Evolutionary conservation across 2,888 invertebrate species (phyloP).

Genomic region (Tinea trinotella): DNA sequence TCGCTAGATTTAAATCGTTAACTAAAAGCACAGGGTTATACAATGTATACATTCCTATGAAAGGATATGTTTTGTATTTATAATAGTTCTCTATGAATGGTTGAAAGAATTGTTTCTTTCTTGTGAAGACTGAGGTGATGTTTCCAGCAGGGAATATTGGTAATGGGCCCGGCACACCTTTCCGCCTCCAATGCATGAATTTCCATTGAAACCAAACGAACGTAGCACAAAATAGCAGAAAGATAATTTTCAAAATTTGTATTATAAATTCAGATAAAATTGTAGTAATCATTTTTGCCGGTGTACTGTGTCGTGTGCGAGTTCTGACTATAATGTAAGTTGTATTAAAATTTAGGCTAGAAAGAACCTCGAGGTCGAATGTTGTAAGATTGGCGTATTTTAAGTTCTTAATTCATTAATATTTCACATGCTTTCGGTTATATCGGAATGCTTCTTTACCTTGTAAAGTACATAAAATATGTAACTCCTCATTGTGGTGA

Average conservation of each 20-base stretch:
- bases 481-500: no score
- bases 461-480: no score
- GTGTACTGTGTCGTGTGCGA: background rate
- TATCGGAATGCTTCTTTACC: no score
- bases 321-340: conserved; percentile 1
- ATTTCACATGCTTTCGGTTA: background rate
- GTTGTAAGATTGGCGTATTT: background rate
- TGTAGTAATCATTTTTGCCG: background rate
- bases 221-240: conserved; percentile 68
- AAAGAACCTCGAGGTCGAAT: background rate
- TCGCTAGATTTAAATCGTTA: conserved; percentile 74
- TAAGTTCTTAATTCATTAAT: no score
- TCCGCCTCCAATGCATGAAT: conserved; percentile 73
- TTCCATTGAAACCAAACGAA: conserved; percentile 53
- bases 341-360: background rate
- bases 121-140: conserved; percentile 64
- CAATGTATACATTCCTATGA: conserved; percentile 75
- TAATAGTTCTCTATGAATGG: conserved; percentile 73
- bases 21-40: conserved; percentile 74
- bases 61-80: conserved; percentile 59
- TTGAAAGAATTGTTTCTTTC: conserved; percentile 73
- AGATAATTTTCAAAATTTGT: conserved; percentile 20
- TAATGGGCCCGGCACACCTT: conserved; percentile 68
- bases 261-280: background rate
- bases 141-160: conserved; percentile 77